Evolutionary conservation across 1,140 invertebrate genomes (phyloP).

Genomic region (Heliconius melpomene): DNA sequence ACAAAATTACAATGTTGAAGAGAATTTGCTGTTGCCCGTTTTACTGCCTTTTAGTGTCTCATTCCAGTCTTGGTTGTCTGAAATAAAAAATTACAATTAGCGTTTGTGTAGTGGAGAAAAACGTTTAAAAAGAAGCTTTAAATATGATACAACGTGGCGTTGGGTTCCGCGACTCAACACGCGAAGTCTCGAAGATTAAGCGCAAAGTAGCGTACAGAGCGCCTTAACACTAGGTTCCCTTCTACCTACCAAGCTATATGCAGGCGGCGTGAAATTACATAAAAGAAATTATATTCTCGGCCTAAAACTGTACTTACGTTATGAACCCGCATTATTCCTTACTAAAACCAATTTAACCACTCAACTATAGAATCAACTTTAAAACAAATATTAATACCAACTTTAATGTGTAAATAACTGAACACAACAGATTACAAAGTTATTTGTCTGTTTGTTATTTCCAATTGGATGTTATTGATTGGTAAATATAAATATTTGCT

Average conservation of each 20-base stretch:
- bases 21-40: conserved; percentile 39
- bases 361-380: not conserved
- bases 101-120: not conserved
- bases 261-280: no score
- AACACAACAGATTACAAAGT: conserved; percentile 10
- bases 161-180: no score
- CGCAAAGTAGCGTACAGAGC: no score
- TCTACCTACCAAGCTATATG: no score
- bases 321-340: no score
- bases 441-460: conserved; percentile 10
- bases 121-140: not conserved
- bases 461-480: conserved; percentile 6
- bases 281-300: no score
- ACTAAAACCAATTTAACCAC: not conserved
- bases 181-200: no score
- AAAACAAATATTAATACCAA: not conserved
- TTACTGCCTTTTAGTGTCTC: conserved; percentile 24
- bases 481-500: not conserved
- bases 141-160: no score
- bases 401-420: conserved; percentile 8
- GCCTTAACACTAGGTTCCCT: no score
- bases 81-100: conserved; percentile 12
- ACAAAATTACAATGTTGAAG: conserved; percentile 42
- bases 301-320: no score
- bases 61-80: conserved; percentile 10